Conservation (phyloP, 2,888 invertebrate species). For the Carterocephalus palaemon region DNA sequence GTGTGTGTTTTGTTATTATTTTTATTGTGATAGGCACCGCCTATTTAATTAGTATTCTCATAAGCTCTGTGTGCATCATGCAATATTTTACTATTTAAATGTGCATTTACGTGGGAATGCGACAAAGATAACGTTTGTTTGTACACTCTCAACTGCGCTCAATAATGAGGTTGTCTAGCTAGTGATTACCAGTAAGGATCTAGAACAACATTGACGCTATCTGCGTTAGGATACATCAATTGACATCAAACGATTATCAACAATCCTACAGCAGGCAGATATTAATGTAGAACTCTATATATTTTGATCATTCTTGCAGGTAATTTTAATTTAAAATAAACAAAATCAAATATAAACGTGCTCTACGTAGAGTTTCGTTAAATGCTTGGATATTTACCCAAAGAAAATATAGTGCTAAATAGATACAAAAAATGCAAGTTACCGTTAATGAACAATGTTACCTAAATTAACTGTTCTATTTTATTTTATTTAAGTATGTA, state of each 20-base stretch:
- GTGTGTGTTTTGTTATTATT: too few species aligned
- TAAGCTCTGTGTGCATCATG: too few species aligned
- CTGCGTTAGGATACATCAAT: slow-evolving; percentile 42
- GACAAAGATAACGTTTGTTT: slow-evolving; percentile 27
- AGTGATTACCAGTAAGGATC: slow-evolving; percentile 58
- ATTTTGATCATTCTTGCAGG: neutral
- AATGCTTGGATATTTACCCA: too few species aligned
- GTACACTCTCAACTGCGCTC: slow-evolving; percentile 27
- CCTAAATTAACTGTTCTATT: too few species aligned
- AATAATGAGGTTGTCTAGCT: slow-evolving; percentile 43
- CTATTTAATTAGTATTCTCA: too few species aligned
- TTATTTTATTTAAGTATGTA: too few species aligned
- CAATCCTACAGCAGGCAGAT: neutral
- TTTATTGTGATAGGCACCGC: too few species aligned
- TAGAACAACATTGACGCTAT: slow-evolving; percentile 61
- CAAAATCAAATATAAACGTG: neutral
- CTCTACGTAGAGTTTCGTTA: too few species aligned
- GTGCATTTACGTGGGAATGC: slow-evolving; percentile 18
- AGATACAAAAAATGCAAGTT: too few species aligned
- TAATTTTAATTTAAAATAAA: neutral
- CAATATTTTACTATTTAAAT: too few species aligned
- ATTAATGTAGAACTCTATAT: neutral
- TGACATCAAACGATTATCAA: slow-evolving; percentile 30
- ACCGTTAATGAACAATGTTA: too few species aligned
- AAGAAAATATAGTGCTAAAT: too few species aligned